Evolutionary conservation across 1,140 invertebrate genomes (phyloP), one percentile per base, ranked within the genome.

Genomic region (Archivesica marissinica): DNA sequence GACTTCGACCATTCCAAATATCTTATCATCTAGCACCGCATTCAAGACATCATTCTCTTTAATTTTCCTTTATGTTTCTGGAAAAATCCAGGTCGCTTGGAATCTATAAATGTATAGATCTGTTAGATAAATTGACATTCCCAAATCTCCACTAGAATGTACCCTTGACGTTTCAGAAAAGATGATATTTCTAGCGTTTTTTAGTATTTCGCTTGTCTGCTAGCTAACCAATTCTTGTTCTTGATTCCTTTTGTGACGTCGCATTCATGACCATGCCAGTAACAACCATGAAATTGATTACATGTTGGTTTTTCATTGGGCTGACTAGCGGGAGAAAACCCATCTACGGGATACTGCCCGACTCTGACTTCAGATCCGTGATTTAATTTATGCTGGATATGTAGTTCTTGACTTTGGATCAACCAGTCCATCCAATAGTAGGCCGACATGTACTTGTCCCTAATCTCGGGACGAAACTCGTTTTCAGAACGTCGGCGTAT

Each of bases 211-310:
- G 70, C 23, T 4, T 44, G 23, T 52, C 50, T 39, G 11, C 20
- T 1, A 28, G n/a, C 30, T 7, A 33, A 13, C 56, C 50, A 76
- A 15, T 77, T 81, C 23, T 47, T 41, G 25, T 52, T 33, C 13
- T 28, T 68, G 23, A 76, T 52, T 17, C 41, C 25, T 50, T 39
- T 52, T 0, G 72, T 81, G 11, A 81, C 11, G 25, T 38, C 13
- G 52, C 85, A 80, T 20, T 74, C 28, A 64, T 88, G 85, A 0
- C 80, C 81, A 44, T 87, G 87, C 25, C 39, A 87, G 52, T 70
- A 81, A 44, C 87, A 88, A 13, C 87, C 87, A 4, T 86, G 80
- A 35, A 88, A 86, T 35, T 84, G 52, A 52, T 72, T 80, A 2
- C 84, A 47, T 2, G 66, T 83, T 13, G 59, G 39, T 11, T 47